Percentiles rank a stretch among this genome's conserved stretches.
Evolutionary conservation across 2,797 vertebrate genomes (phyloP).

Genomic region (Vespertilio murinus): DNA sequence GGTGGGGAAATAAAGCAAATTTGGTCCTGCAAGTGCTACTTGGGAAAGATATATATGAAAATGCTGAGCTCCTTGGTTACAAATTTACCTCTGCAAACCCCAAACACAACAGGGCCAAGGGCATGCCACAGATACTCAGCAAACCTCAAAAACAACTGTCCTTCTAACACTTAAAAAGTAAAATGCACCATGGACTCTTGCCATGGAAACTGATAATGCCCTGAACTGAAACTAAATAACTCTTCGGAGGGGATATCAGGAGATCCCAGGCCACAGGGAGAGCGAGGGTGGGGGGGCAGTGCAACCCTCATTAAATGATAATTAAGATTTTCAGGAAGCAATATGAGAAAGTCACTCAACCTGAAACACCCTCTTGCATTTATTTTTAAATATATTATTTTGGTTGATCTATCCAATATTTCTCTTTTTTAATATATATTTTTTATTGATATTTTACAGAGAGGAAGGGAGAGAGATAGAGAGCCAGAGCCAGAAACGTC

Average conservation of each 20-base stretch:
- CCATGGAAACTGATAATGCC: background rate
- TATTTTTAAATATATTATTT: slow-evolving; percentile 11
- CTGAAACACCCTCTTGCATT: background rate
- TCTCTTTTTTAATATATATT: too few species aligned
- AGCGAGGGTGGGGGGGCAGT: background rate
- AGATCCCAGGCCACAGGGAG: background rate
- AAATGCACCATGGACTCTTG: background rate
- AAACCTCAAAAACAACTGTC: slow-evolving; percentile 28
- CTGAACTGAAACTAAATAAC: background rate
- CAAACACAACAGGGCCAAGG: background rate
- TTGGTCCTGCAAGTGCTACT: background rate
- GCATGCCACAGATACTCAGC: background rate
- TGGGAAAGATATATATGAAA: slow-evolving; percentile 8
- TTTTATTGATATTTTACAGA: too few species aligned
- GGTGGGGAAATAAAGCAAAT: slow-evolving; percentile 27
- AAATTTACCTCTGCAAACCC: background rate
- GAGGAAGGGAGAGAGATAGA: too few species aligned
- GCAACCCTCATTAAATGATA: background rate
- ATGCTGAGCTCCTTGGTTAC: background rate
- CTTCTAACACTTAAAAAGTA: slow-evolving; percentile 30
- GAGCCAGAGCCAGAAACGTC: too few species aligned
- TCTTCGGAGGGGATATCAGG: background rate
- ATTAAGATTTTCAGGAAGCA: background rate
- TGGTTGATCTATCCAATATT: background rate
- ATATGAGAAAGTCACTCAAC: background rate